These are phyloP conservation scores for Torymus tubicola DNA, from an alignment of 2,888 invertebrate genomes.

Conservation along the genomic window DNA sequence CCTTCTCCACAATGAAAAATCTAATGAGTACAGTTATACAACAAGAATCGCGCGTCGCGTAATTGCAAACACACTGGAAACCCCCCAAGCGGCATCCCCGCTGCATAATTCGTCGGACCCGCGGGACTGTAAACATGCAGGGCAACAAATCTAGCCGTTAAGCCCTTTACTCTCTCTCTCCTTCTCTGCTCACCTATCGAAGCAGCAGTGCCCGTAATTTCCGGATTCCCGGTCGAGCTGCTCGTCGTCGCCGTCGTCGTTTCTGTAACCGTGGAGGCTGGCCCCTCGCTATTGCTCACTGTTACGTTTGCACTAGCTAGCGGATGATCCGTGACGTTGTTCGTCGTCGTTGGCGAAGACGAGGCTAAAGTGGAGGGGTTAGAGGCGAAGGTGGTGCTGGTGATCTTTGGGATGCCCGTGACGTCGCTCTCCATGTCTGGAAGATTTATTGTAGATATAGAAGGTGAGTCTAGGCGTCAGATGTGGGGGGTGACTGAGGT, in stretches of 20 bases:
- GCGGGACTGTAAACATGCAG: background rate
- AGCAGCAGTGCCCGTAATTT: slow-evolving; percentile 21
- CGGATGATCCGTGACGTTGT: slow-evolving; percentile 40
- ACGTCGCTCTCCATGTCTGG: slow-evolving; percentile 36
- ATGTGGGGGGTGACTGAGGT: background rate
- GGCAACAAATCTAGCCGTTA: background rate
- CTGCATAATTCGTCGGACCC: too few relatives aligned
- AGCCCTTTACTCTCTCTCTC: background rate
- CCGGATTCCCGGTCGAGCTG: slow-evolving; percentile 31
- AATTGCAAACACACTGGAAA: too few relatives aligned
- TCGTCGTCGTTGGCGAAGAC: slow-evolving; percentile 11
- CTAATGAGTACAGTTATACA: too few relatives aligned
- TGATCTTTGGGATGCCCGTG: slow-evolving; percentile 8
- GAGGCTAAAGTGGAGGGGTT: background rate
- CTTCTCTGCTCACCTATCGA: slow-evolving; percentile 18
- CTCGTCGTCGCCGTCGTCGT: slow-evolving; percentile 10
- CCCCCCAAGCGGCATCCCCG: too few relatives aligned
- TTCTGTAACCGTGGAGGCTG: background rate
- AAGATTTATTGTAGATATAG: background rate
- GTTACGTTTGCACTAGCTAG: slow-evolving; percentile 49
- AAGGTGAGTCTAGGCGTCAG: background rate
- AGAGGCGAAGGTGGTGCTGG: background rate
- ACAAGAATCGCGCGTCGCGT: too few relatives aligned
- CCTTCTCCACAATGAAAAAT: too few relatives aligned
- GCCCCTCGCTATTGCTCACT: slow-evolving; percentile 23